These are phyloP conservation scores for Macrostomum cliftonense DNA, from an alignment of 2,888 invertebrate species.

Conservation along the genomic window DNA sequence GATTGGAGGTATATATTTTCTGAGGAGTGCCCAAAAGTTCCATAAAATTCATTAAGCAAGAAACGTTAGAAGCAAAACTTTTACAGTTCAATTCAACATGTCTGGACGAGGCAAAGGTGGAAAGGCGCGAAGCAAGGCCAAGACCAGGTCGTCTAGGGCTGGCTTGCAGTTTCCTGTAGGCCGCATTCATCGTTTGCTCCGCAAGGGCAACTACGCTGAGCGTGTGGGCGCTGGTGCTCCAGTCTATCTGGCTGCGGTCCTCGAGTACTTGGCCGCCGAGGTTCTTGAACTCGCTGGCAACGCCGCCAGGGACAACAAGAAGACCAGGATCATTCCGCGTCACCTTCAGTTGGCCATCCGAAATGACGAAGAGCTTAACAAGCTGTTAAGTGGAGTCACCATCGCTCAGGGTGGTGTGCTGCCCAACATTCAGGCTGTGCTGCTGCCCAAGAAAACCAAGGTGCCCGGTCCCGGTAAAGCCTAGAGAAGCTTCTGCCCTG, in stretches of 20 bases:
- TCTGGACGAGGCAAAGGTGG: constrained; percentile 39
- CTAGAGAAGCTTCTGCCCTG: too few relatives aligned
- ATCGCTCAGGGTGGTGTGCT: constrained; percentile 67
- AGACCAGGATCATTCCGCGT: constrained; percentile 53
- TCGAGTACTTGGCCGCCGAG: constrained; percentile 47
- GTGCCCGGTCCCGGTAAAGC: too few relatives aligned
- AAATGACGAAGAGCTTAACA: constrained; percentile 63
- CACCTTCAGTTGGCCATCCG: constrained; percentile 60
- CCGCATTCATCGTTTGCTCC: constrained; percentile 34
- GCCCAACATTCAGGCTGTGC: constrained; percentile 56
- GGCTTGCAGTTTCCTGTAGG: constrained; percentile 38
- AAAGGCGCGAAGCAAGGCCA: constrained; percentile 34
- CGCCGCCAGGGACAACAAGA: constrained; percentile 45
- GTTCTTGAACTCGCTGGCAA: constrained; percentile 40
- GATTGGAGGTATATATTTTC: too few relatives aligned
- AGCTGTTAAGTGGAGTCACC: constrained; percentile 55
- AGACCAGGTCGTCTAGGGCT: constrained; percentile 32
- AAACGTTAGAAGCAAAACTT: too few relatives aligned
- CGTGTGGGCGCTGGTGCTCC: constrained; percentile 38
- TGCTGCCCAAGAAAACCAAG: constrained; percentile 53
- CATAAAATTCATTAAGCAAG: too few relatives aligned
- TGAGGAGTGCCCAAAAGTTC: too few relatives aligned
- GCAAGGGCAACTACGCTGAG: constrained; percentile 38
- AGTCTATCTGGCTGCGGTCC: constrained; percentile 37
- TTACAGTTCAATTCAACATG: constrained; percentile 26